Conservation (phyloP, 2,113 vertebrate genomes). For the Lathamus discolor region DNA sequence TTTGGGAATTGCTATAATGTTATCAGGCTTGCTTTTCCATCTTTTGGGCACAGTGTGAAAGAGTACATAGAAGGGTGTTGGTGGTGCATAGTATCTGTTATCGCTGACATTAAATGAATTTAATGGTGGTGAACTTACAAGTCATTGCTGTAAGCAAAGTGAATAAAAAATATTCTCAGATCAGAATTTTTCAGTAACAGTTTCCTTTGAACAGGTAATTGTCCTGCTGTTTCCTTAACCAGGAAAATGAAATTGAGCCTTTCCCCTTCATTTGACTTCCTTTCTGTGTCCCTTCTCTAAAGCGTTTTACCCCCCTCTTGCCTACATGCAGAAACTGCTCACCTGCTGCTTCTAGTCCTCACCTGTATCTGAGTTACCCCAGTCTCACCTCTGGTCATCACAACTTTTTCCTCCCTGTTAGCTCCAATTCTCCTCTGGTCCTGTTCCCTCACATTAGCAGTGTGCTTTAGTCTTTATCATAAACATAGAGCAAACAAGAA, state of each 20-base stretch:
- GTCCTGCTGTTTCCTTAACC: background rate
- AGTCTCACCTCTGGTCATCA: background rate
- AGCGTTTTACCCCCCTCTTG: background rate
- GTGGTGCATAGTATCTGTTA: background rate
- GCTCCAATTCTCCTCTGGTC: background rate
- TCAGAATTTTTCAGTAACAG: background rate
- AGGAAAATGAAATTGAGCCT: background rate
- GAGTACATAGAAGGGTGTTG: background rate
- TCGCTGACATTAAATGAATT: background rate
- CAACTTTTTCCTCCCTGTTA: background rate
- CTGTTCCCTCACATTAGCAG: background rate
- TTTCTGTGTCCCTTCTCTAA: background rate
- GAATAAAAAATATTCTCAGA: background rate
- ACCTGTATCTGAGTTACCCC: background rate
- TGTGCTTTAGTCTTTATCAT: background rate
- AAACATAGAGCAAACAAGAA: background rate
- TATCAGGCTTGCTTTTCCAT: background rate
- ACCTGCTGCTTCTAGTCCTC: background rate
- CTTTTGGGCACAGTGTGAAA: background rate
- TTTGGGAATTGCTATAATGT: background rate
- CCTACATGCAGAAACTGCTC: background rate
- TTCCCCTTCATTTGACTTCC: background rate
- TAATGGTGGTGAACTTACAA: background rate
- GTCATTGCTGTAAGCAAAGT: background rate
- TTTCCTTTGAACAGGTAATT: background rate